A percentile compares a stretch with the other conserved stretches of the same genome.
Evolutionary conservation across 2,797 vertebrate species (phyloP).

Genomic region (Amblyraja radiata): DNA sequence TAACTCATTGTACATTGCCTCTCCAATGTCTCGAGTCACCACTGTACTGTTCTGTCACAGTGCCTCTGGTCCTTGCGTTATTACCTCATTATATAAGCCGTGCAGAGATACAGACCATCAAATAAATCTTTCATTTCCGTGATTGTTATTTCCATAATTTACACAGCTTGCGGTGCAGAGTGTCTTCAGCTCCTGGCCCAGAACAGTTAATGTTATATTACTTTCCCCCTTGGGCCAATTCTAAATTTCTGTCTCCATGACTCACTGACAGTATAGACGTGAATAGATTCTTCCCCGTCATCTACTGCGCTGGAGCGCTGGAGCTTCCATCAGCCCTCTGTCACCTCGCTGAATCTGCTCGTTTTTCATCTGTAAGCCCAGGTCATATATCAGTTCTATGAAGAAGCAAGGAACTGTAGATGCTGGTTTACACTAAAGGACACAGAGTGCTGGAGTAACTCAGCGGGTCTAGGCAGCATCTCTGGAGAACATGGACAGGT

Average conservation of each 20-base stretch:
- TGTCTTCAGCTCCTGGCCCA: neutral
- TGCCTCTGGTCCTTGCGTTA: neutral
- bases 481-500: too few species aligned
- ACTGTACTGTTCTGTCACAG: neutral
- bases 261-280: neutral
- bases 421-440: too few species aligned
- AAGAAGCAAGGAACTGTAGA: too few species aligned
- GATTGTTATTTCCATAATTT: neutral
- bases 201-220: neutral
- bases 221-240: neutral
- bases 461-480: too few species aligned
- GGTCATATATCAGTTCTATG: neutral
- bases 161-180: neutral
- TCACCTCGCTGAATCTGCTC: neutral
- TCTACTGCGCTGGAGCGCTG: neutral
- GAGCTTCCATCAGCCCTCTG: neutral
- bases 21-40: neutral
- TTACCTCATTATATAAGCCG: neutral
- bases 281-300: neutral
- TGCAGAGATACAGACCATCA: neutral
- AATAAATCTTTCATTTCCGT: neutral
- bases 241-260: neutral
- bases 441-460: too few species aligned
- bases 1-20: neutral
- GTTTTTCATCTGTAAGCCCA: neutral